phyloP scores from a whole-genome alignment of 2,113 vertebrate genomes.

The Procavia capensis region DNA sequence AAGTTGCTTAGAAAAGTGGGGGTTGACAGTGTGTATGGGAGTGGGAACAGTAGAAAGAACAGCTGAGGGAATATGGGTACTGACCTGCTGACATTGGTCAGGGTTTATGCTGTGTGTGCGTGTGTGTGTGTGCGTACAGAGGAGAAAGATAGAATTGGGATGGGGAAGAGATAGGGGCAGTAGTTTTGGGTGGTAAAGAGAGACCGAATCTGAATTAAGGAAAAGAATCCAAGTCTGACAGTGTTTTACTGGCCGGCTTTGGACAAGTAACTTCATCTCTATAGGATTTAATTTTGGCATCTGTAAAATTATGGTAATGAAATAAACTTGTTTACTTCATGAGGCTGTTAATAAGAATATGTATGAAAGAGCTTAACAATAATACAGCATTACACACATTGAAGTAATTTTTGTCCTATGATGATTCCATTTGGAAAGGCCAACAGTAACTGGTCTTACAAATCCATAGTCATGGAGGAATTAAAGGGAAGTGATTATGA shows the following conservation, averaged over 20 bases:
- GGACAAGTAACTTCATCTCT: neutral
- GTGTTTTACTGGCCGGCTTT: neutral
- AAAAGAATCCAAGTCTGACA: neutral
- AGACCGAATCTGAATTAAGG: neutral
- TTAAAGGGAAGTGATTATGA: neutral
- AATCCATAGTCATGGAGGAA: neutral
- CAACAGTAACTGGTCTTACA: neutral
- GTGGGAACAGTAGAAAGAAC: neutral
- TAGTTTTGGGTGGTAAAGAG: neutral
- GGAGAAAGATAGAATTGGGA: neutral
- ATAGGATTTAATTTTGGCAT: conserved; percentile 11
- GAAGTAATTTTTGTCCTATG: neutral
- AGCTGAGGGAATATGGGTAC: neutral
- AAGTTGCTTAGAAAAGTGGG: neutral
- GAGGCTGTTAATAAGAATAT: neutral
- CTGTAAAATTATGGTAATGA: neutral
- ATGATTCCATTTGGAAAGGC: neutral
- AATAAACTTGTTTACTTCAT: conserved; percentile 20
- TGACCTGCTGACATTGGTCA: neutral
- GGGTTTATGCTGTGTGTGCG: neutral
- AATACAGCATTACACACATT: neutral
- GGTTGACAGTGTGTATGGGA: neutral
- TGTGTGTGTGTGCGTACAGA: neutral
- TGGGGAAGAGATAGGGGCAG: too few relatives aligned
- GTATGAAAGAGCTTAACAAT: conserved; percentile 15